Evolutionary conservation across 2,888 invertebrate species (phyloP), one percentile per base, ranked within the genome.

Genomic region (Pherbina coryleti): DNA sequence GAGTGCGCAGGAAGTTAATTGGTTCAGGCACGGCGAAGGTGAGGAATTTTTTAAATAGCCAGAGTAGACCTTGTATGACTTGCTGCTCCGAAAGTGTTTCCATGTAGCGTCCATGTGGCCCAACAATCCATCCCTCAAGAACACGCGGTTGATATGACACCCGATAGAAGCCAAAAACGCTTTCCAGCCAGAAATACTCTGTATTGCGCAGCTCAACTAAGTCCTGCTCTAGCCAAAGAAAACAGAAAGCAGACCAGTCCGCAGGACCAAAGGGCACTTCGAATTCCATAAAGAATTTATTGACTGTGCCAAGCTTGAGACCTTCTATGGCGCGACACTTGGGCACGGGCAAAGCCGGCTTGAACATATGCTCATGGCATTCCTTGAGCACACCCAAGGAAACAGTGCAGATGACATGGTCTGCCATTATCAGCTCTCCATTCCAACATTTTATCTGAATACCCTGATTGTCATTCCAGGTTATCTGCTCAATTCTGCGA

Each of bases 251-350:
- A 0, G 73, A 31, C 80, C 82, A 82, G 17, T 81, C 64, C 0
- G 22, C 5, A 0, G 82, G 80, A 0, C 64, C 75, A 31, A 82
- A 78, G 0, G 78, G 67, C 62, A 78, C 72, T 14, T 66, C 44
- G 82, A 92, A 94, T 79, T 91, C 90, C 22, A 94, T 81, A 83
- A 91, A 93, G 64, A 94, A 91, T 88, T 94, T 94, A 79, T 92
- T 91, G 0, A 93, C 92, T 0, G 91, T 91, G 7, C 93, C 93
- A 81, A 92, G 90, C 4, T 91, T 92, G 9, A 93, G 83, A 22
- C 90, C 90, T 86, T 92, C 84, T 14, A 92, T 92, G 0, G 91
- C 91, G 25, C 87, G 85, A 1, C 89, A 78, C 83, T 92, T 93
- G 0, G 82, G 79, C 2, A 84, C 80, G 0, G 92, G 90, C 25